Percentiles rank a stretch among this genome's conserved stretches.
Conservation (phyloP, 2,797 vertebrate species). For the Microhierax caerulescens region DNA sequence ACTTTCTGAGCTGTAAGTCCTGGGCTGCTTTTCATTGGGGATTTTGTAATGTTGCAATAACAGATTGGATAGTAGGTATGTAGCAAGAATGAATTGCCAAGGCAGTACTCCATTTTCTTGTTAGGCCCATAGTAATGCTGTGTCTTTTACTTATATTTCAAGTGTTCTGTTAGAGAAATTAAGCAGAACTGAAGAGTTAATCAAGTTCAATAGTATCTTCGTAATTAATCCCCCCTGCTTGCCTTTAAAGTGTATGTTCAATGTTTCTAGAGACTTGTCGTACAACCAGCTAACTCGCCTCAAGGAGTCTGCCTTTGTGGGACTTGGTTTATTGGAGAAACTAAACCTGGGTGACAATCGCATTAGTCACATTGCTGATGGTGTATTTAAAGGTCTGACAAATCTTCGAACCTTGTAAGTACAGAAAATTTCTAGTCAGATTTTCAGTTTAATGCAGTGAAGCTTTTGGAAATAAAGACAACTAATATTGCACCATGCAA, state of each 20-base stretch:
- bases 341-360: constrained; percentile 92
- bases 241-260: not conserved
- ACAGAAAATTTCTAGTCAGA: not conserved
- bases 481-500: not conserved
- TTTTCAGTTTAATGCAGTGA: not conserved
- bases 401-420: constrained; percentile 91
- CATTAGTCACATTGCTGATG: constrained; percentile 92
- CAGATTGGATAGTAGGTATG: not conserved
- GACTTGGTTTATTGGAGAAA: constrained; percentile 87
- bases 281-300: constrained; percentile 92
- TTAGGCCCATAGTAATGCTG: not conserved
- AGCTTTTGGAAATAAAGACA: not conserved
- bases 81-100: not conserved
- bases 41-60: not conserved
- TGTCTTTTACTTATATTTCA: not conserved
- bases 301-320: constrained; percentile 90
- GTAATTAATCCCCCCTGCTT: not conserved
- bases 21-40: not conserved
- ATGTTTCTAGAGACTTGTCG: constrained; percentile 87
- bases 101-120: not conserved
- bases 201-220: not conserved
- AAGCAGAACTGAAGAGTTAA: not conserved
- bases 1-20: constrained; percentile 92
- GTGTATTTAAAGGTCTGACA: constrained; percentile 87
- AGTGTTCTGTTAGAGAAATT: not conserved